Percentiles rank a stretch among this genome's conserved stretches.
Evolutionary conservation across 2,797 vertebrate genomes (phyloP).

Genomic region (Leuciscus waleckii): DNA sequence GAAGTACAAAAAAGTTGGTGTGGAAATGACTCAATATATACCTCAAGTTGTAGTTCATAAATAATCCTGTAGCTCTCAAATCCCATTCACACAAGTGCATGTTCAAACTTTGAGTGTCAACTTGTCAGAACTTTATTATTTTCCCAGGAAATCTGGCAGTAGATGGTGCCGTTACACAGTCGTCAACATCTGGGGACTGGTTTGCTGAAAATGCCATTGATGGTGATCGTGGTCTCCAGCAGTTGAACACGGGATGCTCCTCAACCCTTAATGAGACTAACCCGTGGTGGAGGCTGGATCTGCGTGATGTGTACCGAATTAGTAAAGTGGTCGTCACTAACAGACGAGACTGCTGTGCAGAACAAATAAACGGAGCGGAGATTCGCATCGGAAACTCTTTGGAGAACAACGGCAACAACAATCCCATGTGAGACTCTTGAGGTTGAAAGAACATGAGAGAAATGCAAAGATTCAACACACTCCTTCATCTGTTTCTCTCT

Average conservation of each 20-base stretch:
- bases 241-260: neutral
- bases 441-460: neutral
- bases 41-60: neutral
- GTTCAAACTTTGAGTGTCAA: neutral
- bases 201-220: neutral
- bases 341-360: neutral
- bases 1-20: neutral
- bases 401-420: neutral
- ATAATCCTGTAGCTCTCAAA: neutral
- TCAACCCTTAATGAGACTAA: neutral
- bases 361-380: neutral
- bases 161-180: neutral
- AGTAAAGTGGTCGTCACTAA: constrained; percentile 12
- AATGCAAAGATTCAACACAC: neutral
- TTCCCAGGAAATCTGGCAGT: neutral
- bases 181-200: neutral
- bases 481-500: neutral
- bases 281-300: constrained; percentile 34
- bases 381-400: neutral
- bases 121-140: neutral
- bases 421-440: constrained; percentile 11
- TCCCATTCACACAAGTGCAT: neutral
- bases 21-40: neutral
- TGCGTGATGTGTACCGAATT: neutral
- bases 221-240: neutral